Evolutionary conservation across 1,140 invertebrate genomes (phyloP).

Genomic region (Drosophila mojavensis): DNA sequence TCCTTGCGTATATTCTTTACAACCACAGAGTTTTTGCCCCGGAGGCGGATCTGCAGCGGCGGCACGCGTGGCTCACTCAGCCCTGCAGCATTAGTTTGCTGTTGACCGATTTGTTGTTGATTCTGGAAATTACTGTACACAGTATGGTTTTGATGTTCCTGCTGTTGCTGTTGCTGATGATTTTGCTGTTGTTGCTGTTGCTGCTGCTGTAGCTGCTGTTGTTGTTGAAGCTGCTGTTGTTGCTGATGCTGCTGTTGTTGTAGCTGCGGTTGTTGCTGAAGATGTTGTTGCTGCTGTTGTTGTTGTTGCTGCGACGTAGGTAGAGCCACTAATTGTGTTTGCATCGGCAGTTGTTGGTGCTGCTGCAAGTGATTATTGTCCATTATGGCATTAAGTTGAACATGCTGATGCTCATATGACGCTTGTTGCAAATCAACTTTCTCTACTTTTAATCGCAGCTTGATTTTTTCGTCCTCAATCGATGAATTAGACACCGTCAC

Average conservation of each 20-base stretch:
- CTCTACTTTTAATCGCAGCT: constrained; percentile 92
- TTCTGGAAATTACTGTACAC: constrained; percentile 58
- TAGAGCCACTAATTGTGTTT: constrained; percentile 52
- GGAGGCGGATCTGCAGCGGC: constrained; percentile 93
- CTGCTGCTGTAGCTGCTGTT: constrained; percentile 50
- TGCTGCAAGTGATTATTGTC: constrained; percentile 50
- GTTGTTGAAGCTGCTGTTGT: constrained; percentile 33
- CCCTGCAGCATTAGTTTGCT: constrained; percentile 45
- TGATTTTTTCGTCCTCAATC: constrained; percentile 89
- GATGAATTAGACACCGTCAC: constrained; percentile 69
- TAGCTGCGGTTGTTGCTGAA: constrained; percentile 31
- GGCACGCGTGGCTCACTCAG: constrained; percentile 92
- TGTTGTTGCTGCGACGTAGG: constrained; percentile 31
- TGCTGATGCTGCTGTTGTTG: constrained; percentile 23
- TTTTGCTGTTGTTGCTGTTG: constrained; percentile 45
- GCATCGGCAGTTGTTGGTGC: constrained; percentile 49
- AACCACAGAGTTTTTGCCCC: constrained; percentile 93
- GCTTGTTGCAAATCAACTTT: constrained; percentile 91
- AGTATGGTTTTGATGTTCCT: constrained; percentile 50
- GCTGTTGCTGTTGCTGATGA: constrained; percentile 51
- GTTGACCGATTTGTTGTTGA: constrained; percentile 54
- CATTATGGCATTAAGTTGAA: constrained; percentile 40
- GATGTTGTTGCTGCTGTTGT: constrained; percentile 45
- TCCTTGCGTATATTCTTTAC: constrained; percentile 92
- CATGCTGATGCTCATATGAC: constrained; percentile 86